Conservation (phyloP, 1,140 invertebrate genomes). For the Drosophila sp. region DNA sequence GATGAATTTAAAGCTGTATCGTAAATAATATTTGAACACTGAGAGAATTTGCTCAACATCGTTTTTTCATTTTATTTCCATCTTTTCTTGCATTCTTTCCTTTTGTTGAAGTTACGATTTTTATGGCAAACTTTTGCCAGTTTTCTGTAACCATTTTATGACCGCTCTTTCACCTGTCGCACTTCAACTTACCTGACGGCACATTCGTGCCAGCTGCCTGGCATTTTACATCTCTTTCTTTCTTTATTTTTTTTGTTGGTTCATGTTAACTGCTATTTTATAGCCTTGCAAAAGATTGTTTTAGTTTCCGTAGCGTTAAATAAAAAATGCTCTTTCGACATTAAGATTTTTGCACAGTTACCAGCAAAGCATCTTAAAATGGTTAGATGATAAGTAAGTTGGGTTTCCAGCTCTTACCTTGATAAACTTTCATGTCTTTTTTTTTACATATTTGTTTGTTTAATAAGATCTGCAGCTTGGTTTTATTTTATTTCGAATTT, state of each 20-base stretch:
- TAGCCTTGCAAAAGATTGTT: conserved; percentile 11
- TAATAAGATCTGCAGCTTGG: neutral
- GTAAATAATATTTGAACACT: conserved; percentile 48
- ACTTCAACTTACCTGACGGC: conserved; percentile 32
- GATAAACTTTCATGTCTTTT: neutral
- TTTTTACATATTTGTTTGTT: neutral
- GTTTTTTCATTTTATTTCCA: neutral
- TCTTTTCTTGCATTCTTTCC: neutral
- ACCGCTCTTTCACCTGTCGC: conserved; percentile 36
- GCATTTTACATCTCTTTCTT: conserved; percentile 8
- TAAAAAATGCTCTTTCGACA: neutral
- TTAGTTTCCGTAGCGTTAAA: neutral
- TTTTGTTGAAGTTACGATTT: conserved; percentile 3
- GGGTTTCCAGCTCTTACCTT: no score
- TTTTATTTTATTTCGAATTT: neutral
- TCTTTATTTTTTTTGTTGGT: neutral
- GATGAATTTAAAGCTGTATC: conserved; percentile 33
- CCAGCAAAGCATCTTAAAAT: no score
- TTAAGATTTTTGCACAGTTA: no score
- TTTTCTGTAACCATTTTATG: conserved; percentile 46
- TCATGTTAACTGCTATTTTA: conserved; percentile 26
- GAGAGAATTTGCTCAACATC: neutral
- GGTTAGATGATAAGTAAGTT: no score
- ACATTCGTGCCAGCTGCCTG: conserved; percentile 26
- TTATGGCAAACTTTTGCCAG: conserved; percentile 27